phyloP scores from a whole-genome alignment of 23 tunicate species.

The Halocynthia roretzi region DNA sequence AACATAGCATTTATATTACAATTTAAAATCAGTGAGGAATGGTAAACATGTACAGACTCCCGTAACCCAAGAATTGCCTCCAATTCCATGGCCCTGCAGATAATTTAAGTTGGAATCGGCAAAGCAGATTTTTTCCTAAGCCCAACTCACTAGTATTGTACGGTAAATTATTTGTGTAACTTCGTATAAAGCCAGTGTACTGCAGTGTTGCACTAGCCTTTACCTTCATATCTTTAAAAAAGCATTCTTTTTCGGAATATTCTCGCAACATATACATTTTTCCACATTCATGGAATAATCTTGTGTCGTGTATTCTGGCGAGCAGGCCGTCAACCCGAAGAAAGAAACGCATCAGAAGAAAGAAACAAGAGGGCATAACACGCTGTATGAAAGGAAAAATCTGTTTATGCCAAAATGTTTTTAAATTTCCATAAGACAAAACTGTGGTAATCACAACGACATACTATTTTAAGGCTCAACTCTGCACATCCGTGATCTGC shows the following conservation, averaged over 20 bases:
- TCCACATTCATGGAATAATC: conserved; percentile 81
- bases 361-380: conserved; percentile 93
- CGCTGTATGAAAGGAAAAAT: conserved; percentile 13
- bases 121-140: no score
- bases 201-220: not conserved
- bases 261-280: conserved; percentile 65
- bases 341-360: conserved; percentile 82
- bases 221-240: conserved; percentile 36
- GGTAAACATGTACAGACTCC: no score
- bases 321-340: conserved; percentile 90
- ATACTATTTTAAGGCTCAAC: conserved; percentile 68
- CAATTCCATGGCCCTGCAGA: no score
- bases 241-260: conserved; percentile 80
- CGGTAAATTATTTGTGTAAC: no score
- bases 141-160: no score
- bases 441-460: not conserved
- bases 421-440: not conserved
- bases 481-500: conserved; percentile 97
- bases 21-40: no score
- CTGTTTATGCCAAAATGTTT: not conserved
- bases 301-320: conserved; percentile 74
- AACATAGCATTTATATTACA: no score
- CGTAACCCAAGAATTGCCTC: no score
- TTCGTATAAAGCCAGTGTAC: not conserved
- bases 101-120: no score